Percentiles rank a stretch among this genome's conserved stretches.
Conservation (phyloP, 1,140 invertebrate genomes). For the Protaetia brevitarsis region DNA sequence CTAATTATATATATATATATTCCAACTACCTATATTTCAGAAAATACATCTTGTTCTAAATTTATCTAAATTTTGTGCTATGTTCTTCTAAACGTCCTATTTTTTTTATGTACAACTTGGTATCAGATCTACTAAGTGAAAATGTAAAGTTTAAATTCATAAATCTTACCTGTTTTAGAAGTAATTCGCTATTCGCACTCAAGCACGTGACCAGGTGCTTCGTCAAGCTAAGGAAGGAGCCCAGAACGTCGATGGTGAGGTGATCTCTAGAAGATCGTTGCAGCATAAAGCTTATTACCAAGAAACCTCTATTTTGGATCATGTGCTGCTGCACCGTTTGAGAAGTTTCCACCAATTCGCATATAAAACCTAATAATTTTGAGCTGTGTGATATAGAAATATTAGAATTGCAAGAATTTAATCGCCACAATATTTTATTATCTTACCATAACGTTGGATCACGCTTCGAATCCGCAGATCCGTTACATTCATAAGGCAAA, state of each 20-base stretch:
- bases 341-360: slow-evolving; percentile 94
- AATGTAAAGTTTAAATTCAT: not conserved
- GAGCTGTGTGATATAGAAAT: slow-evolving; percentile 67
- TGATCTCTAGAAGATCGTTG: slow-evolving; percentile 92
- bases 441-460: slow-evolving; percentile 83
- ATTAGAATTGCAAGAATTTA: not conserved
- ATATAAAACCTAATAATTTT: slow-evolving; percentile 94
- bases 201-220: slow-evolving; percentile 95
- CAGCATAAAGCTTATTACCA: slow-evolving; percentile 96
- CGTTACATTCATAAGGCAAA: slow-evolving; percentile 77
- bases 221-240: slow-evolving; percentile 90
- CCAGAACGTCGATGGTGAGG: slow-evolving; percentile 88
- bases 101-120: slow-evolving; percentile 5
- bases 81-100: too few species aligned
- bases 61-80: too few species aligned
- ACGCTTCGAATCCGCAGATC: slow-evolving; percentile 70
- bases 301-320: slow-evolving; percentile 95
- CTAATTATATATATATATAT: not conserved
- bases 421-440: slow-evolving; percentile 23
- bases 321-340: slow-evolving; percentile 98
- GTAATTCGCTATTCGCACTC: slow-evolving; percentile 86
- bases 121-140: not conserved
- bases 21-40: not conserved
- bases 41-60: too few species aligned
- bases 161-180: slow-evolving; percentile 85